Evolutionary conservation across 2,797 vertebrate species (phyloP).

Genomic region (Sebastiscus albofasciatus): DNA sequence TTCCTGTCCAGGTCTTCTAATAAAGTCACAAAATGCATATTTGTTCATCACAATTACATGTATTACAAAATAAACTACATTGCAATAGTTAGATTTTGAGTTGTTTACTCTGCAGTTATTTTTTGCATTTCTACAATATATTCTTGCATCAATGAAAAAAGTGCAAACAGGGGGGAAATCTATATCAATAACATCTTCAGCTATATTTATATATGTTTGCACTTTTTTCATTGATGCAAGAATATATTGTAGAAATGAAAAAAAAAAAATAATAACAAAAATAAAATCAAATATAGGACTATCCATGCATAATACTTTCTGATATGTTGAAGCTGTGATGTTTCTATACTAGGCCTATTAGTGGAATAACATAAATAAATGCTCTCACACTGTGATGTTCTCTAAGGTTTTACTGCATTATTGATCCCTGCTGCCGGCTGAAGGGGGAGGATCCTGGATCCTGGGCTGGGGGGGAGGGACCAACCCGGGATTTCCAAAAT

Average conservation of each 20-base stretch:
- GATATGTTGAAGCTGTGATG: neutral
- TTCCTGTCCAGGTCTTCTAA: no score
- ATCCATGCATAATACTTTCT: neutral
- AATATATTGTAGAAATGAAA: no score
- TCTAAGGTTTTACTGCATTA: conserved; percentile 36
- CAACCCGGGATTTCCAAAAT: conserved; percentile 76
- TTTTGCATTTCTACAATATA: no score
- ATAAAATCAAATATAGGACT: neutral
- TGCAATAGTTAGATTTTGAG: neutral
- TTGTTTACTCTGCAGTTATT: no score
- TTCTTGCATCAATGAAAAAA: no score
- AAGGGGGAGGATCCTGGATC: conserved; percentile 41
- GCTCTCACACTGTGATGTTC: neutral
- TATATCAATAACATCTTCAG: no score
- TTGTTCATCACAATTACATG: no score
- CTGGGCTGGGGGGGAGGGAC: conserved; percentile 66
- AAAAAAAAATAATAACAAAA: neutral
- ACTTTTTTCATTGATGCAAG: no score
- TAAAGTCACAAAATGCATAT: no score
- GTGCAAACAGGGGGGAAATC: no score
- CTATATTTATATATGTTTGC: no score
- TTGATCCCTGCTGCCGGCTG: conserved; percentile 13
- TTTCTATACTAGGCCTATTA: neutral
- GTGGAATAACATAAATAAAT: neutral
- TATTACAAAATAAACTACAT: neutral